Conservation (phyloP, 2,797 vertebrate genomes). For the Pelochelys cantorii region DNA sequence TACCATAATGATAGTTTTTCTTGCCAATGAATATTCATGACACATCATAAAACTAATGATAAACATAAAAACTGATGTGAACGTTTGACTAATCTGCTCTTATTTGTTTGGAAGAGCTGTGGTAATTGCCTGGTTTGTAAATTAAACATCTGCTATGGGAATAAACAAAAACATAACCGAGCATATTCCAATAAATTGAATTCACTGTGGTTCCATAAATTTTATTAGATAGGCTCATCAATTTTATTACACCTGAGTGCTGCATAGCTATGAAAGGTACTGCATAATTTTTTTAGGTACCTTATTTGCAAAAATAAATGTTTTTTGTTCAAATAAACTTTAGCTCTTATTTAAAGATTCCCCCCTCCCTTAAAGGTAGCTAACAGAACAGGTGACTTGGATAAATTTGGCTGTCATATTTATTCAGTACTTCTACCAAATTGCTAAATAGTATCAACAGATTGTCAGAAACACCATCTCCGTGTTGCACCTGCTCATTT, state of each 20-base stretch:
- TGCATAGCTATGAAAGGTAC: slow-evolving; percentile 36
- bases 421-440: background rate
- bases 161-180: slow-evolving; percentile 86
- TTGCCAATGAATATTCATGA: slow-evolving; percentile 84
- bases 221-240: slow-evolving; percentile 81
- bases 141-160: slow-evolving; percentile 87
- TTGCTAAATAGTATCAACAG: background rate
- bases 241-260: slow-evolving; percentile 81
- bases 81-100: slow-evolving; percentile 87
- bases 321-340: slow-evolving; percentile 54
- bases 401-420: background rate
- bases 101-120: slow-evolving; percentile 87
- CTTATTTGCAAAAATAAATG: slow-evolving; percentile 64
- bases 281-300: slow-evolving; percentile 60
- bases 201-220: slow-evolving; percentile 83
- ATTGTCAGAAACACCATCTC: slow-evolving; percentile 1
- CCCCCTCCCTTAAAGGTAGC: background rate
- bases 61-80: slow-evolving; percentile 87
- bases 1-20: slow-evolving; percentile 80
- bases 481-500: background rate
- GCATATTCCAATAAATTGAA: slow-evolving; percentile 86
- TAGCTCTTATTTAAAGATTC: slow-evolving; percentile 11
- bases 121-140: slow-evolving; percentile 85
- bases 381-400: background rate
- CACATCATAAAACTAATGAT: slow-evolving; percentile 85